Conservation (phyloP, 2,797 vertebrate genomes). For the Typhlichthys eigenmanni region DNA sequence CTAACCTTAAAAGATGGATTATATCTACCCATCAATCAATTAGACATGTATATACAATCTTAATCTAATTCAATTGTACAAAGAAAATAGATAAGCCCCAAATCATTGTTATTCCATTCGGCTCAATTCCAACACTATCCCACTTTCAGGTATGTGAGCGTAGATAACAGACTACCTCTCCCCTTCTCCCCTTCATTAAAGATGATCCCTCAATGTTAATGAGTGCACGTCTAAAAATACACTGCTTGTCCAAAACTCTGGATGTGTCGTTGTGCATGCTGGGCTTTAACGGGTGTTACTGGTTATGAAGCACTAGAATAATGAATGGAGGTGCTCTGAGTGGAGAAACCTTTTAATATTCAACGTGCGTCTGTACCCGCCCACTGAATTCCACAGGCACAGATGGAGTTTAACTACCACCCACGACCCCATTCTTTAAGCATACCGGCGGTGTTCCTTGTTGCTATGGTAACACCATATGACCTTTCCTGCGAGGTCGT, state of each 20-base stretch:
- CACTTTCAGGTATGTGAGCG: slow-evolving; percentile 64
- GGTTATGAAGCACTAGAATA: slow-evolving; percentile 61
- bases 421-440: slow-evolving; percentile 53
- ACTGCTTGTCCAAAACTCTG: slow-evolving; percentile 64
- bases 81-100: no score
- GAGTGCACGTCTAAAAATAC: slow-evolving; percentile 80
- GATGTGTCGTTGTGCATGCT: slow-evolving; percentile 64
- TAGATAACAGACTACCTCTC: slow-evolving; percentile 51
- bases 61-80: no score
- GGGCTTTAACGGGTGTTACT: slow-evolving; percentile 78
- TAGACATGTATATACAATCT: slow-evolving; percentile 22
- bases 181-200: slow-evolving; percentile 66
- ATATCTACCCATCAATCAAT: background rate
- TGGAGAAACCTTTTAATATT: slow-evolving; percentile 61
- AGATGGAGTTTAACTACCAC: slow-evolving; percentile 40
- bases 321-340: slow-evolving; percentile 61
- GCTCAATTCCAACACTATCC: slow-evolving; percentile 41
- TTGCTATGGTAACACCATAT: slow-evolving; percentile 63
- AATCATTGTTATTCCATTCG: slow-evolving; percentile 14
- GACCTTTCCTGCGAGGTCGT: slow-evolving; percentile 66
- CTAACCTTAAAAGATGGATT: slow-evolving; percentile 50
- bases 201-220: slow-evolving; percentile 78
- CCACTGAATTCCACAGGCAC: slow-evolving; percentile 56
- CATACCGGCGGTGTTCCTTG: slow-evolving; percentile 63
- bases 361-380: slow-evolving; percentile 48